Evolutionary conservation across 2,888 invertebrate species (phyloP).

Genomic region (Caradrina kadenii): DNA sequence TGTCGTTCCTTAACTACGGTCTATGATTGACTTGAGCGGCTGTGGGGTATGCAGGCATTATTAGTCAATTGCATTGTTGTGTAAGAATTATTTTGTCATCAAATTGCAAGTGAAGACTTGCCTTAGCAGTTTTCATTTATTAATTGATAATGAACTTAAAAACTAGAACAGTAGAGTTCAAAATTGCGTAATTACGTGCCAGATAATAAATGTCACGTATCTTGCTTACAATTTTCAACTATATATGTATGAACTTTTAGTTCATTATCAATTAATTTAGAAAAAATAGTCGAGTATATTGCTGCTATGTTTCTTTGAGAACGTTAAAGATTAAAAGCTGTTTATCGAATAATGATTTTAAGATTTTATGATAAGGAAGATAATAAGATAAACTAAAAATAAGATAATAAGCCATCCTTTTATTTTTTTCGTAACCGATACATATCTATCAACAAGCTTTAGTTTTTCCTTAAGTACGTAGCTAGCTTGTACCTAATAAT

Average conservation of each 20-base stretch:
- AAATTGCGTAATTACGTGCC: no score
- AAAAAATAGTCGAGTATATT: no score
- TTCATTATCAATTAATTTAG: no score
- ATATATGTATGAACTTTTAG: no score
- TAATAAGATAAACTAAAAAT: background rate
- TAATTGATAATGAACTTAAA: no score
- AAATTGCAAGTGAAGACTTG: no score
- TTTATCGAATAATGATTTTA: background rate
- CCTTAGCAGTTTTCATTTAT: no score
- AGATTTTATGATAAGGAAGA: slow-evolving; percentile 3
- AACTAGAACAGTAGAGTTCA: no score
- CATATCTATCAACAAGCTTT: background rate
- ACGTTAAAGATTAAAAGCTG: background rate
- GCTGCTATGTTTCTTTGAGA: no score
- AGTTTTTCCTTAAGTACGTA: background rate
- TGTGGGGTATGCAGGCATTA: slow-evolving; percentile 33
- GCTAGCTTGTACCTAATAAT: background rate
- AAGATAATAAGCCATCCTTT: background rate
- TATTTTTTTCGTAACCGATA: background rate
- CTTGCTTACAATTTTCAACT: no score
- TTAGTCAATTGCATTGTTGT: slow-evolving; percentile 19
- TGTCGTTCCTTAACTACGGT: slow-evolving; percentile 53
- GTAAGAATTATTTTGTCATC: slow-evolving; percentile 1
- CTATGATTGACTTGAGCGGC: slow-evolving; percentile 58
- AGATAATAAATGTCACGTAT: no score